phyloP scores from a whole-genome alignment of 2,888 invertebrate genomes.

The Cephus runcator region DNA sequence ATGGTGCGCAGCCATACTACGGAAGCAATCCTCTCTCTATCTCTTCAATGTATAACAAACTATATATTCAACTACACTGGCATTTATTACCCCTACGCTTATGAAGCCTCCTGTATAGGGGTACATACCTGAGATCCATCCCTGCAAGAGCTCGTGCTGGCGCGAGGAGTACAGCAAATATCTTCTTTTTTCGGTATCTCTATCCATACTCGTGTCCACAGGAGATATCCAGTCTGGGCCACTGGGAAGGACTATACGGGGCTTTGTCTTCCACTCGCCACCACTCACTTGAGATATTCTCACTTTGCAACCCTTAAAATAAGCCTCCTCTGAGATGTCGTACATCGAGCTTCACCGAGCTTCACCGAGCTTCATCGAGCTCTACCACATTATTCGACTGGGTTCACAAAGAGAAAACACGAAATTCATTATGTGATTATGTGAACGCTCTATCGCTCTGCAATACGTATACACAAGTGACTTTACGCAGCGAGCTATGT shows the following conservation, averaged over 20 bases:
- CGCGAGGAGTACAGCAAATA: not conserved
- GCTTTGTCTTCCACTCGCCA: too few species aligned
- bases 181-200: not conserved
- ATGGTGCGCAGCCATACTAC: not conserved
- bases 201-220: not conserved
- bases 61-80: too few species aligned
- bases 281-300: too few species aligned
- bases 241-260: constrained; percentile 6
- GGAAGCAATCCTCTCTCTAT: not conserved
- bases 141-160: not conserved
- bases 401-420: not conserved
- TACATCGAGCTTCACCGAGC: too few species aligned
- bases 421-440: not conserved
- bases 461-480: too few species aligned
- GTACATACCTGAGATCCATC: not conserved
- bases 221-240: not conserved
- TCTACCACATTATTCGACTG: not conserved
- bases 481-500: not conserved
- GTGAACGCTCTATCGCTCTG: too few species aligned
- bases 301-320: too few species aligned
- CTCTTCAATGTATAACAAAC: not conserved
- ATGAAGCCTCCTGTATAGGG: not conserved
- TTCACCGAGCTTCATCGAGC: too few species aligned
- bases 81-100: not conserved
- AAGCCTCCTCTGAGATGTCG: too few species aligned